Evolutionary conservation across 2,113 vertebrate species (phyloP), one percentile per base, ranked within the genome.

Genomic region (Ochotona princeps): DNA sequence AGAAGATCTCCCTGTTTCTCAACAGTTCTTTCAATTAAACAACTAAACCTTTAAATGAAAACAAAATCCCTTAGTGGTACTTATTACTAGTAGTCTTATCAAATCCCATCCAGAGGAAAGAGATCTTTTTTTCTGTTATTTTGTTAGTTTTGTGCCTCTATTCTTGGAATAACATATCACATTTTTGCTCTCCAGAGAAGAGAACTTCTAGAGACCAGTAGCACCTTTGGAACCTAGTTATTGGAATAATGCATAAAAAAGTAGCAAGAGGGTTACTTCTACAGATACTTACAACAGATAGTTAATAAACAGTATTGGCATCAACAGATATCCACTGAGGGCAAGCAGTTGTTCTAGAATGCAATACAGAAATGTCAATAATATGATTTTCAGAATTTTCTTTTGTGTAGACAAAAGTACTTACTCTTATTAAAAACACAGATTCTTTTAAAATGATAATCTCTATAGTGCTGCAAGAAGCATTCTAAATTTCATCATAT

Each of bases 401-500:
- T 94, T 94, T 67, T 93, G 35, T 89, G 8, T 3, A 75, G 67
- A 94, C 30, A 73, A 80, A 81, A 65, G 1, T 57, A 87, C 28
- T 57, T 51, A 21, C 2, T 65, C 65, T 88, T 57, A 38, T 57
- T 65, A 26, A n/a, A 83, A 90, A 88, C 80, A 87, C 81, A 60
- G 30, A 30, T 89, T 94, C 81, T 66, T 65, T 84, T 82, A 57
- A 94, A 93, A 54, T 11, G 6, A 28, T 47, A 72, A 75, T 82
- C 60, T 89, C 90, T 90, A 67, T 60, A 72, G 20, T 63, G 49
- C 60, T 93, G 8, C 76, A 93, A 91, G 10, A 32, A 92, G 80
- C 10, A 7, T 95, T 81, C 66, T 93, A 95, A 93, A 96, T 94
- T 90, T 95, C 90, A 94, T 44, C 69, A 75, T 63, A 65, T 90